Evolutionary conservation across 1,140 invertebrate genomes (phyloP), one percentile per base, ranked within the genome.

Genomic region (Plutomurus gul): DNA sequence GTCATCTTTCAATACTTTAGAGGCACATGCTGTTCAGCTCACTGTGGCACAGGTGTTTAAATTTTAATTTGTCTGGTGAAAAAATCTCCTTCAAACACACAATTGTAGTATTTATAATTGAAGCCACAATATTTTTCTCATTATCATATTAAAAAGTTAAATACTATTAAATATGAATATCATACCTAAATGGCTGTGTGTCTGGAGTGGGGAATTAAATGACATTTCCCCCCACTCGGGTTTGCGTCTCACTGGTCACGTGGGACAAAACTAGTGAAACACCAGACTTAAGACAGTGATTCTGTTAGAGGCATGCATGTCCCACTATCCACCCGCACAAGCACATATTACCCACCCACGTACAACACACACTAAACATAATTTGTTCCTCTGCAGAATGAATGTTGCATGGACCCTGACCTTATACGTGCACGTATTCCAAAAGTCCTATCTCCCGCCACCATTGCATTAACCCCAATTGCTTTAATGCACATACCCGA

Each of bases 401-500:
- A 33, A 70, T 65, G 43, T 36, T 5, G 39, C 47, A 40, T 77
- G 36, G 27, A 10, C 39, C 71, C n/a, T 76, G 11, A 18, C 39
- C 11, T 73, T 73, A 30, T 40, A 11, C 27, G 6, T 76, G 43
- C 36, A 47, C 40, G 47, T 56, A 13, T 30, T 36, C 18, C 49
- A 2, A 13, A 76, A 33, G 5, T 65, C 56, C 56, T 65, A n/a
- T n/a, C n/a, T n/a, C n/a, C 1, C 11, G 3, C 18, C 56, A 11
- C 27, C 16, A 65, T 33, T 33, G 56, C 56, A 33, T 56, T 51
- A 10, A 33, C 20, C 25, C n/a, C n/a, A n/a, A 47, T 43, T 30
- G 82, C 78, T 77, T 40, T 79, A 43, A 30, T 75, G 30, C 70
- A 18, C 56, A 46, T 76, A 10, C 56, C 11, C 11, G 7, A 56